Evolutionary conservation across 2,113 vertebrate species (phyloP).

Genomic region (Scortum barcoo): DNA sequence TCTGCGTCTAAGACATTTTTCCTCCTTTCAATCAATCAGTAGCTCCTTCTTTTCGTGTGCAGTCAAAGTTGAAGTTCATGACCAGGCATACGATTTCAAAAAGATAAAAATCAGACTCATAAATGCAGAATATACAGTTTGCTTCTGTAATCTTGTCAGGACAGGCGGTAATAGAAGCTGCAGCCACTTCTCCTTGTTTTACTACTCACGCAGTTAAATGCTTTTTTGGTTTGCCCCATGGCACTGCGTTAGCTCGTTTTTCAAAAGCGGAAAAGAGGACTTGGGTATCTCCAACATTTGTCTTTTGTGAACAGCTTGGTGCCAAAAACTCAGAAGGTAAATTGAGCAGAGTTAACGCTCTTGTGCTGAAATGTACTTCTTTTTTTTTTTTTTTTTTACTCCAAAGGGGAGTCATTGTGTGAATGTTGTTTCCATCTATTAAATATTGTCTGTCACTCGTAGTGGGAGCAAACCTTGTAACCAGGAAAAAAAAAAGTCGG

Average conservation of each 20-base stretch:
- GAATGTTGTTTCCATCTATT: slow-evolving; percentile 15
- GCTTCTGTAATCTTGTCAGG: slow-evolving; percentile 47
- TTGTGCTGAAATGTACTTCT: slow-evolving; percentile 6
- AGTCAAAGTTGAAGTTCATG: slow-evolving; percentile 23
- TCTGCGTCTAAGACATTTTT: not conserved
- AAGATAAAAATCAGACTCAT: slow-evolving; percentile 40
- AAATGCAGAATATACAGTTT: slow-evolving; percentile 32
- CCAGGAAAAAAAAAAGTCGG: too few species aligned
- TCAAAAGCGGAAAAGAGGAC: slow-evolving; percentile 9
- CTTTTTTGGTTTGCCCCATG: not conserved
- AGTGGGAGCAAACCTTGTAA: not conserved
- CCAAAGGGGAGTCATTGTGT: not conserved
- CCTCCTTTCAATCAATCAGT: not conserved
- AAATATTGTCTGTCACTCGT: not conserved
- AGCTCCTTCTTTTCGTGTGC: not conserved
- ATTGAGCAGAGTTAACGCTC: slow-evolving; percentile 3
- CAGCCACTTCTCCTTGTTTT: slow-evolving; percentile 27
- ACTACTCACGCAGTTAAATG: slow-evolving; percentile 16
- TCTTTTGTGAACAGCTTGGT: slow-evolving; percentile 12
- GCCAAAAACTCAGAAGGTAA: slow-evolving; percentile 27
- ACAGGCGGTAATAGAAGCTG: slow-evolving; percentile 35
- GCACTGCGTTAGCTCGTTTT: slow-evolving; percentile 17
- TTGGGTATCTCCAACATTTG: slow-evolving; percentile 18
- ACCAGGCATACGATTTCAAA: not conserved
- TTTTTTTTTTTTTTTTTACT: too few species aligned